phyloP scores from a whole-genome alignment of 1,140 invertebrate species.

The Cepaea nemoralis region DNA sequence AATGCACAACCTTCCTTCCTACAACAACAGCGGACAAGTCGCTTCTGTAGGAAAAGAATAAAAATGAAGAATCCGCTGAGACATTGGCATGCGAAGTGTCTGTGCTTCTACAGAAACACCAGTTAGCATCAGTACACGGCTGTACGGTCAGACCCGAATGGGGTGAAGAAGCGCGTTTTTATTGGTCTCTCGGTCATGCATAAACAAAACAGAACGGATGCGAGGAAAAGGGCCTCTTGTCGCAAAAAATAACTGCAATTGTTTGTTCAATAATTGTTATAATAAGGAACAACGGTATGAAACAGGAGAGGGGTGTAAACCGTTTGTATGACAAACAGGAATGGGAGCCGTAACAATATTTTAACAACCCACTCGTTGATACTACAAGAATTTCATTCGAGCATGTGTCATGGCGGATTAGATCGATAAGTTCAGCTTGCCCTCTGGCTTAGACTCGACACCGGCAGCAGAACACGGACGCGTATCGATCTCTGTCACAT shows the following conservation, averaged over 20 bases:
- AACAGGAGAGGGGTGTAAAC: background rate
- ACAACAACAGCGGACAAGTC: background rate
- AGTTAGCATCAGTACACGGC: background rate
- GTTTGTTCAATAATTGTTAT: background rate
- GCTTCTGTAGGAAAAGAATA: background rate
- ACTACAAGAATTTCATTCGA: background rate
- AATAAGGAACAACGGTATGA: background rate
- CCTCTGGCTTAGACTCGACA: background rate
- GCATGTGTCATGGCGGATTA: conserved; percentile 3
- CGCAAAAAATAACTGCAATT: background rate
- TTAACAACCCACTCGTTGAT: background rate
- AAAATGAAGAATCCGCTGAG: background rate
- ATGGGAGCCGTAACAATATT: background rate
- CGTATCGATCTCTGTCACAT: conserved; percentile 6
- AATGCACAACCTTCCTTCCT: background rate
- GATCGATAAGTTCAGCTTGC: background rate
- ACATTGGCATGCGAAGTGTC: background rate
- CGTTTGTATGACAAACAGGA: background rate
- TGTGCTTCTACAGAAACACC: conserved; percentile 1
- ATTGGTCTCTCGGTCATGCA: conserved; percentile 3
- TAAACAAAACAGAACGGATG: background rate
- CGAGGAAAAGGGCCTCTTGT: background rate
- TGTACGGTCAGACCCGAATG: background rate
- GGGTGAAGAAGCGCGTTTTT: background rate
- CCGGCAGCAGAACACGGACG: background rate